Evolutionary conservation across 92 coral and sea anemone species (phyloP).

Genomic region (Epizoanthus rinbou): DNA sequence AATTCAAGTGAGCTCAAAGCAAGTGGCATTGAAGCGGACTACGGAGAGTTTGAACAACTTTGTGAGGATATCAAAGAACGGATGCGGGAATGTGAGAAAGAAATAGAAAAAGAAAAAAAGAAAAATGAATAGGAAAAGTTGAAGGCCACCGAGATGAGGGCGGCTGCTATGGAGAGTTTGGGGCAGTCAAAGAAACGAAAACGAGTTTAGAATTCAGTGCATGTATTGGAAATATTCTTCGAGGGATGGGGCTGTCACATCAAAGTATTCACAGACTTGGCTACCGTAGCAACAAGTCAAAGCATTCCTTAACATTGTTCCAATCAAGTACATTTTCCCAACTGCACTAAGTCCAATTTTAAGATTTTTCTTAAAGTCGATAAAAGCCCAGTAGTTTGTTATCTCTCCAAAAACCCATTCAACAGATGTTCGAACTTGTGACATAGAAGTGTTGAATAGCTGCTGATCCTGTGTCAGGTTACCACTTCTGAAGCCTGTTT

Average conservation of each 20-base stretch:
- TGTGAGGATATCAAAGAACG: conserved; percentile 48
- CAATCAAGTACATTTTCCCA: conserved; percentile 55
- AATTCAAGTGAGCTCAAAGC: conserved; percentile 46
- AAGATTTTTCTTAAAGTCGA: conserved; percentile 46
- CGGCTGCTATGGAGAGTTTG: conserved; percentile 44
- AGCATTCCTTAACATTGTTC: conserved; percentile 48
- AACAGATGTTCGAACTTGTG: conserved; percentile 44
- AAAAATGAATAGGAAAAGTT: conserved; percentile 50
- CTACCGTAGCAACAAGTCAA: conserved; percentile 47
- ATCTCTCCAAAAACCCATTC: conserved; percentile 57
- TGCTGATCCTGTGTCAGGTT: conserved; percentile 46
- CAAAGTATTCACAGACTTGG: conserved; percentile 45
- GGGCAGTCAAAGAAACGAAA: conserved; percentile 41
- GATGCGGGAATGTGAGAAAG: conserved; percentile 46
- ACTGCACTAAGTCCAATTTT: conserved; percentile 45
- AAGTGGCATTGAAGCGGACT: conserved; percentile 62
- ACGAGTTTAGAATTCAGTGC: not conserved
- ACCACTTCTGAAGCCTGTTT: conserved; percentile 50
- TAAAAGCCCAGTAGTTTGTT: conserved; percentile 44
- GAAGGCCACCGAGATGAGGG: conserved; percentile 52
- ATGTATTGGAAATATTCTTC: conserved; percentile 43
- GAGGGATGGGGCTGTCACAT: conserved; percentile 43
- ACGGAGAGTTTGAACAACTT: conserved; percentile 51
- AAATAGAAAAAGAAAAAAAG: conserved; percentile 45
- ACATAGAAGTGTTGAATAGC: conserved; percentile 50